Conservation (phyloP, 2,113 vertebrate species). For the Thalassarche chlororhynchos region DNA sequence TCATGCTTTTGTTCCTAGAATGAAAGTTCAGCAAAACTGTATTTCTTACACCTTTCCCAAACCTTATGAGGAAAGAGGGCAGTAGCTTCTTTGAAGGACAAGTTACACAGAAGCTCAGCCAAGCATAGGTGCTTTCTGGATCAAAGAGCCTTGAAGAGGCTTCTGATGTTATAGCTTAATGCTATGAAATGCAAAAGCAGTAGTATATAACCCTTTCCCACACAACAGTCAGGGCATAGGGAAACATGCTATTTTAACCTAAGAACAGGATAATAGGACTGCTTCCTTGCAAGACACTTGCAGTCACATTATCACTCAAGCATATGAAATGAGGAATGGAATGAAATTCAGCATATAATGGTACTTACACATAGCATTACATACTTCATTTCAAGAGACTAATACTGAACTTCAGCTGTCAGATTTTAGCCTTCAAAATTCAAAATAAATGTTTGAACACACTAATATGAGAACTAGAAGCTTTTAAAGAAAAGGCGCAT, state of each 20-base stretch:
- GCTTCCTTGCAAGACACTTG: neutral
- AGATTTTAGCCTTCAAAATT: neutral
- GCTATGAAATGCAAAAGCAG: neutral
- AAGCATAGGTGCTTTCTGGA: neutral
- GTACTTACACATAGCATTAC: neutral
- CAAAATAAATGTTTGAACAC: neutral
- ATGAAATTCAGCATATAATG: neutral
- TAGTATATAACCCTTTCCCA: neutral
- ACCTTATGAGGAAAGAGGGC: neutral
- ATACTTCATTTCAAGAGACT: neutral
- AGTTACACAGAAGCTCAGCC: neutral
- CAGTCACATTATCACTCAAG: neutral
- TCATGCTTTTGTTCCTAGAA: neutral
- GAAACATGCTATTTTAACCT: neutral
- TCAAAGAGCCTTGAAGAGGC: neutral
- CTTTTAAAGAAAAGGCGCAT: neutral
- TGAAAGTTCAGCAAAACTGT: neutral
- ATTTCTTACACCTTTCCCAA: neutral
- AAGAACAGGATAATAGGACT: neutral
- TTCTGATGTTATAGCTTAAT: neutral
- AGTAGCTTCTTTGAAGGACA: neutral
- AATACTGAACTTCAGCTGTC: neutral
- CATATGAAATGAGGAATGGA: neutral
- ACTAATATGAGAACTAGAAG: neutral
- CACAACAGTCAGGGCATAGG: neutral